phyloP scores from a whole-genome alignment of 2,797 vertebrate species.

The Gymnocypris eckloni region DNA sequence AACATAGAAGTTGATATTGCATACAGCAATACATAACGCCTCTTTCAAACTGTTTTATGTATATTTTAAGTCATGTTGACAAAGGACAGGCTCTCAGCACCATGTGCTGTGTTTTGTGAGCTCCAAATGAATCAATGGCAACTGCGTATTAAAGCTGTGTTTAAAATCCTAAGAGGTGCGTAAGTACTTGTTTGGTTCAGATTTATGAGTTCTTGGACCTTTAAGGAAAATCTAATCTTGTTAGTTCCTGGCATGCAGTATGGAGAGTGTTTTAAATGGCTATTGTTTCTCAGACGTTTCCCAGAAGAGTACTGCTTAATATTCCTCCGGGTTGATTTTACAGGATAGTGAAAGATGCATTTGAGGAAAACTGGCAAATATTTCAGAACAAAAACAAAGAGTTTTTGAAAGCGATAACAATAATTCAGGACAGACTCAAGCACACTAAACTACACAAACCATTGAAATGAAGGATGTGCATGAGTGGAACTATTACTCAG shows the following conservation, averaged over 20 bases:
- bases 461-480: constrained; percentile 9
- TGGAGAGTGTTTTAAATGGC: constrained; percentile 42
- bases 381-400: constrained; percentile 14
- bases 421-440: neutral
- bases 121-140: neutral
- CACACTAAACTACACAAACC: constrained; percentile 46
- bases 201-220: constrained; percentile 31
- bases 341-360: constrained; percentile 27
- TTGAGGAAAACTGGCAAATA: constrained; percentile 26
- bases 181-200: constrained; percentile 14
- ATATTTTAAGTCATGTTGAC: constrained; percentile 3
- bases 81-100: neutral
- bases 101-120: neutral
- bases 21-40: neutral
- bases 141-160: neutral
- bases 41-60: constrained; percentile 30
- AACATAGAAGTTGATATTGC: constrained; percentile 9
- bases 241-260: constrained; percentile 29
- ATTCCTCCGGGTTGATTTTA: constrained; percentile 34
- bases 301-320: constrained; percentile 41
- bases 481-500: constrained; percentile 22
- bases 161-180: constrained; percentile 12
- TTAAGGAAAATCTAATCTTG: constrained; percentile 8
- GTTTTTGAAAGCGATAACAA: constrained; percentile 14
- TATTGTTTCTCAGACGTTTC: constrained; percentile 40